A percentile compares a stretch with the other conserved stretches of the same genome.
Conservation (phyloP, 2,113 vertebrate genomes). For the Myotis lucifugus region DNA sequence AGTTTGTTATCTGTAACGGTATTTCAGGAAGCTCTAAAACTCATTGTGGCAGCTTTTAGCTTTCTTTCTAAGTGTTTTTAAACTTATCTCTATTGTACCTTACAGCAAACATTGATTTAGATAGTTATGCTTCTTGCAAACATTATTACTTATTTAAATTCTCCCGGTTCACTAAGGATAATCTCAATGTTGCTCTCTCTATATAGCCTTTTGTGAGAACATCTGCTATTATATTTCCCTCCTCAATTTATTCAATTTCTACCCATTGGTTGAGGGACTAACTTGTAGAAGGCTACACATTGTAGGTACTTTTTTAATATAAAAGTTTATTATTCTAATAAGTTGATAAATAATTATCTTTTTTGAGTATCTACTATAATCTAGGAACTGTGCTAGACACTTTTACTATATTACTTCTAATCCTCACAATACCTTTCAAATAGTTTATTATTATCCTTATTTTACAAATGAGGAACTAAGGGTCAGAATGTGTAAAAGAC, state of each 20-base stretch:
- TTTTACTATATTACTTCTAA: background rate
- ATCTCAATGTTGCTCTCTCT: background rate
- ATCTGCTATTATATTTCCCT: background rate
- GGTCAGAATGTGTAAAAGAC: background rate
- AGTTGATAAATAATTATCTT: background rate
- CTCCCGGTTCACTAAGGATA: background rate
- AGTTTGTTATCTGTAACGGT: background rate
- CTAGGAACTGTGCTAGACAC: background rate
- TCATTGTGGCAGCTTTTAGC: background rate
- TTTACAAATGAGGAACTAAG: background rate
- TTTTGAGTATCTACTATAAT: background rate
- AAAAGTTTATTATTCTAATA: background rate
- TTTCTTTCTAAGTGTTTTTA: background rate
- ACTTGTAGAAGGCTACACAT: background rate
- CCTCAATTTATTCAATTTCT: background rate
- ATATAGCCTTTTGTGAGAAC: background rate
- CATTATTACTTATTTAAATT: background rate
- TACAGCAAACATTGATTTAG: background rate
- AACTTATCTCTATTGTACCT: background rate
- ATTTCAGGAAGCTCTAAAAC: background rate
- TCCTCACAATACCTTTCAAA: background rate
- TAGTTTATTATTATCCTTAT: background rate
- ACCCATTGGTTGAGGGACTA: too few relatives aligned
- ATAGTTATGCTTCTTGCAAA: background rate
- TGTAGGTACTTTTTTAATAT: conserved; percentile 5